Conservation (phyloP, 35 echinoderm and acorn worm species). For the Ptychodera flava region DNA sequence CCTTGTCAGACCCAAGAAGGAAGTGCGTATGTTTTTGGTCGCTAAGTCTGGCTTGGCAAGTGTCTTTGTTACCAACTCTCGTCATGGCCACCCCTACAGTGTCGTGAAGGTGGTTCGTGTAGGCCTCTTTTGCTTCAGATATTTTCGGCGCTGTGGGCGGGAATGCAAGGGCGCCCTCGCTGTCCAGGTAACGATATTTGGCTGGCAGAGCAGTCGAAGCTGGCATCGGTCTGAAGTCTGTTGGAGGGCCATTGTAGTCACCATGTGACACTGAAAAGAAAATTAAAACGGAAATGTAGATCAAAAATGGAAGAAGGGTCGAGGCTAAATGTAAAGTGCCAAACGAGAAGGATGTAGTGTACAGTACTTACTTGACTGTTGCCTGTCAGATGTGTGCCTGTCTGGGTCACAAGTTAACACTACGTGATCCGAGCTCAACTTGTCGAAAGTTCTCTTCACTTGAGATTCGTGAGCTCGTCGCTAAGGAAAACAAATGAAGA, state of each 20-base stretch:
- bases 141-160: conserved; percentile 25
- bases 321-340: neutral
- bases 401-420: conserved; percentile 70
- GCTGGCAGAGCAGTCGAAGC: conserved; percentile 22
- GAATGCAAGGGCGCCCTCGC: conserved; percentile 61
- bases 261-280: conserved; percentile 57
- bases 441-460: neutral
- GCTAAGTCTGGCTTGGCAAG: conserved; percentile 53
- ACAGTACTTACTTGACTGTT: conserved; percentile 59
- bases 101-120: conserved; percentile 1
- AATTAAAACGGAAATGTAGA: neutral
- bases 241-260: conserved; percentile 34
- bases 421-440: conserved; percentile 16
- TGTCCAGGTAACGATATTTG: conserved; percentile 69
- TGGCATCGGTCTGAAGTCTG: neutral
- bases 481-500: neutral
- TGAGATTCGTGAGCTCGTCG: neutral
- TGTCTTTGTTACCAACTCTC: conserved; percentile 24
- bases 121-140: conserved; percentile 82
- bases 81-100: neutral
- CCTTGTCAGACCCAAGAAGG: conserved; percentile 63
- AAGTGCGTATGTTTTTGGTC: conserved; percentile 78
- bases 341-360: neutral
- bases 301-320: neutral
- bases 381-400: conserved; percentile 64